Evolutionary conservation across 2,888 invertebrate genomes (phyloP).

Genomic region (Eulithis testata): DNA sequence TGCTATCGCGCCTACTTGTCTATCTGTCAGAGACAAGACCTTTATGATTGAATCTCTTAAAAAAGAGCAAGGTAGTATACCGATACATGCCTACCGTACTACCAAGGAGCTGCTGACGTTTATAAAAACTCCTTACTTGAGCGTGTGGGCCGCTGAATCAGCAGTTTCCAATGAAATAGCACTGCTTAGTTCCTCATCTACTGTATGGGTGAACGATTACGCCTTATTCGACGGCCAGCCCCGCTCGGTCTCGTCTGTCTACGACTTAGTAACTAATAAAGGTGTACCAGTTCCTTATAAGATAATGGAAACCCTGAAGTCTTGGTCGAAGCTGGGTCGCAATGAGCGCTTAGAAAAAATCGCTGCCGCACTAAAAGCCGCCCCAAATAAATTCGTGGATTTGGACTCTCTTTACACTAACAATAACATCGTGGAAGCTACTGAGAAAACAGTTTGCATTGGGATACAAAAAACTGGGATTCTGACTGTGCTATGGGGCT

Average conservation of each 20-base stretch:
- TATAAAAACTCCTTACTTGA: conserved; percentile 13
- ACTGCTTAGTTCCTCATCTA: neutral
- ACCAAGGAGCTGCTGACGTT: conserved; percentile 1
- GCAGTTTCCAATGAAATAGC: conserved; percentile 14
- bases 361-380: neutral
- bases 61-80: neutral
- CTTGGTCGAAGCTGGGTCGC: neutral
- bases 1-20: neutral
- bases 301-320: neutral
- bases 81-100: neutral
- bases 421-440: neutral
- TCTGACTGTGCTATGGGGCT: neutral
- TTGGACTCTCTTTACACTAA: neutral
- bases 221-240: neutral
- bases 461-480: neutral
- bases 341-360: neutral
- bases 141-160: conserved; percentile 14
- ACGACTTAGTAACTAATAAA: neutral
- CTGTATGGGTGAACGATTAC: conserved; percentile 13
- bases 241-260: neutral
- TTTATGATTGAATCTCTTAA: neutral
- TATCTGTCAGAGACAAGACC: neutral
- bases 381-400: neutral
- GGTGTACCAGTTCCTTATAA: neutral
- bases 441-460: neutral